Evolutionary conservation across 2,113 vertebrate species (phyloP).

Genomic region (Dipodomys ordii): DNA sequence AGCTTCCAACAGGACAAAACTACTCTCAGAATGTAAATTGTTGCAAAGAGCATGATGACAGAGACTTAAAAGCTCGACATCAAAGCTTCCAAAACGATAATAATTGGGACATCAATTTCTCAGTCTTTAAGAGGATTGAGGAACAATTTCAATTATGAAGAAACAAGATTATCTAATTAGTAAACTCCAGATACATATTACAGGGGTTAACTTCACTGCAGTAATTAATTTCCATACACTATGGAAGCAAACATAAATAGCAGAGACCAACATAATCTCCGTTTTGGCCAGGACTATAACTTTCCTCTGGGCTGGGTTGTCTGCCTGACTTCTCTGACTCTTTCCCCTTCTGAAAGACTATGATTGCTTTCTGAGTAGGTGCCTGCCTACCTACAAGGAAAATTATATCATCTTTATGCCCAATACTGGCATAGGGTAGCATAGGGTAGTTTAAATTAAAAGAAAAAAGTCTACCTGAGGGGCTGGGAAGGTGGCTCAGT

Average conservation of each 20-base stretch:
- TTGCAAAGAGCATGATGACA: slow-evolving; percentile 57
- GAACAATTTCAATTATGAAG: slow-evolving; percentile 71
- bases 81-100: slow-evolving; percentile 68
- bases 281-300: background rate
- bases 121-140: slow-evolving; percentile 59
- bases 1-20: slow-evolving; percentile 35
- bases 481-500: too few relatives aligned
- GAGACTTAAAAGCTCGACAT: slow-evolving; percentile 75
- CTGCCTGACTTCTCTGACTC: background rate
- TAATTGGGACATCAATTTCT: slow-evolving; percentile 67
- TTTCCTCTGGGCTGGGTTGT: background rate
- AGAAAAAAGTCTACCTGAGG: too few relatives aligned
- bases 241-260: slow-evolving; percentile 68
- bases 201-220: slow-evolving; percentile 67
- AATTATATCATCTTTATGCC: background rate
- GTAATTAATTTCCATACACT: slow-evolving; percentile 78
- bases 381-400: fast-evolving
- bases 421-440: too few relatives aligned
- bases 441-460: too few relatives aligned
- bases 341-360: background rate
- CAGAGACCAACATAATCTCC: background rate
- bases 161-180: slow-evolving; percentile 77
- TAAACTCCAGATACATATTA: slow-evolving; percentile 62
- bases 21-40: slow-evolving; percentile 57
- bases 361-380: fast-evolving